Base-by-base conservation (phyloP, 2,888 invertebrate species). In the Apodemia zela region DNA sequence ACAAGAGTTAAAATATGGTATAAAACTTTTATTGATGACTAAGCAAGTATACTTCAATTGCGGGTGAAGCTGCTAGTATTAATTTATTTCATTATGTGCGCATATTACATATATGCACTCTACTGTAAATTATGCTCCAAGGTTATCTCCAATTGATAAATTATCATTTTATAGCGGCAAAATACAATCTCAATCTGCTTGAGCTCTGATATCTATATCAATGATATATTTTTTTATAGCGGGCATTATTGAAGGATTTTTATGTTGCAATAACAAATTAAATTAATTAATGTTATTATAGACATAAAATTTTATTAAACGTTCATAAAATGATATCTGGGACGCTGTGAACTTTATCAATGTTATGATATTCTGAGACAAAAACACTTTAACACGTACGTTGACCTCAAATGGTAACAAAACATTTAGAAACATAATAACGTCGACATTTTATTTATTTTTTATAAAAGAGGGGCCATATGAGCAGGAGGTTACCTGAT, bases 191-290 rank as follows among this genome's bases (percentile, higher is more conserved):
- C 49, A 10, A 18, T 49, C 49, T 49, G 18, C 49, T 11, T 49
- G 49, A 49, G 49, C 49, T 49, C 49, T 18, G 18, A 18, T 49
- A 49, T 18, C 49, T 49, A 49, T 49, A 49, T 49, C 49, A 49
- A 11, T 49, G 49, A 49, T 49, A n/a, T 10, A 49, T n/a, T 42
- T 13, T 42, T 49, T 49, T 49, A 49, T 49, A 49, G 18, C 45
- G 0, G 45, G 45, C 17, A 49, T 17, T 49, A 18, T 18, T 49
- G 10, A 18, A 11, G 49, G 49, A 49, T 49, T 49, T 49, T 49
- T 49, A 49, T 49, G n/a, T 18, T 18, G 11, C 49, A n/a, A 49
- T 49, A 49, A 49, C n/a, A 49, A 49, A 49, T n/a, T 49, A 18
- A 49, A 49, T 18, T 49, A 18, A 49, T 18, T 17, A 49, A 49